These are phyloP conservation scores for Pempheris klunzingeri DNA, from an alignment of 2,797 vertebrate species.

Conservation along the genomic window DNA sequence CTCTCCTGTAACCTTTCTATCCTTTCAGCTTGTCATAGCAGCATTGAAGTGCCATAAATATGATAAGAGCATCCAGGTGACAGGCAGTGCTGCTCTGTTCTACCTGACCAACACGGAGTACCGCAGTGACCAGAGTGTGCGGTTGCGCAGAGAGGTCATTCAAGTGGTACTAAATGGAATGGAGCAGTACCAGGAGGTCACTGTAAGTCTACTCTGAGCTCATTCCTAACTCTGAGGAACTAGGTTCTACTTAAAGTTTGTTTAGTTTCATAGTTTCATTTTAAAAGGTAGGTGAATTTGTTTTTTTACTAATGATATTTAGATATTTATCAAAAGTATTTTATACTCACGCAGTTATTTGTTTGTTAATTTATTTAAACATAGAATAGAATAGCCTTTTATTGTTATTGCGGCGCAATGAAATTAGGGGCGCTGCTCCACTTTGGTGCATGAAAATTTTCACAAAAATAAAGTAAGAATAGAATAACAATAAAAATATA, in stretches of 20 bases:
- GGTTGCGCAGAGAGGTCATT: constrained; percentile 93
- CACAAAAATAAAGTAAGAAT: too few relatives aligned
- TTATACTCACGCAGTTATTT: background rate
- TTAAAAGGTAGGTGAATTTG: background rate
- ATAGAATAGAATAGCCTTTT: too few relatives aligned
- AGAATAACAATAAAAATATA: too few relatives aligned
- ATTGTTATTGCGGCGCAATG: too few relatives aligned
- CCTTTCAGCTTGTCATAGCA: constrained; percentile 92
- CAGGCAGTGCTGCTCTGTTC: constrained; percentile 95
- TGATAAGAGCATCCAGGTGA: constrained; percentile 98
- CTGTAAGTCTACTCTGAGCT: constrained; percentile 84
- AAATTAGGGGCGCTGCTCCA: too few relatives aligned
- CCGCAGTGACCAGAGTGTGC: constrained; percentile 92
- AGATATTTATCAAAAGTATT: background rate
- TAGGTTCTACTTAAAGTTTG: too few relatives aligned
- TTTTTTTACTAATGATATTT: too few relatives aligned
- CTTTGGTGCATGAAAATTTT: too few relatives aligned
- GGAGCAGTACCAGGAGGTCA: constrained; percentile 99
- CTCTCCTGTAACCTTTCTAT: background rate
- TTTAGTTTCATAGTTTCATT: too few relatives aligned
- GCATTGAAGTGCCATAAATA: constrained; percentile 97
- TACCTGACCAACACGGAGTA: constrained; percentile 98
- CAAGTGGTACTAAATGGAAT: constrained; percentile 98
- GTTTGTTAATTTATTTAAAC: too few relatives aligned
- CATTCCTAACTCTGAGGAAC: background rate